phyloP scores from a whole-genome alignment of 2,888 invertebrate genomes.

The Thymelicus acteon region DNA sequence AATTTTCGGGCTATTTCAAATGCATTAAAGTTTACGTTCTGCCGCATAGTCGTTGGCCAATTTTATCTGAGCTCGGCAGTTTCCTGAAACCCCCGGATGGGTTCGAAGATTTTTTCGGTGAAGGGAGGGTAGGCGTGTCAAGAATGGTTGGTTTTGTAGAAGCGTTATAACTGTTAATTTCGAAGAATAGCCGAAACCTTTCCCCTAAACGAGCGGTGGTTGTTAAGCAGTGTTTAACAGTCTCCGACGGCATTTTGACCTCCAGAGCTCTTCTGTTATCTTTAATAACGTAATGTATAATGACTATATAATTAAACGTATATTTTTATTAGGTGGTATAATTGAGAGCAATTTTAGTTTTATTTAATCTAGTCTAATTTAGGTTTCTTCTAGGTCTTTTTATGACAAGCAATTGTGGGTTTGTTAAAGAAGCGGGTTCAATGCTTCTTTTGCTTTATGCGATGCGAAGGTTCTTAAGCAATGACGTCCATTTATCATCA shows the following conservation, averaged over 20 bases:
- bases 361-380: too few relatives aligned
- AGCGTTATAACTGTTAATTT: slow-evolving; percentile 73
- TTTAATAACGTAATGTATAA: slow-evolving; percentile 49
- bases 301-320: slow-evolving; percentile 39
- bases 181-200: slow-evolving; percentile 77
- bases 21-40: slow-evolving; percentile 76
- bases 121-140: slow-evolving; percentile 45
- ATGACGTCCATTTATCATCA: too few relatives aligned
- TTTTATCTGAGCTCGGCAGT: slow-evolving; percentile 46
- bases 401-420: too few relatives aligned
- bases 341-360: too few relatives aligned
- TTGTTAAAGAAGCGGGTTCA: too few relatives aligned
- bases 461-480: too few relatives aligned
- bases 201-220: slow-evolving; percentile 72
- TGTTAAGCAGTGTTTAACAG: slow-evolving; percentile 74
- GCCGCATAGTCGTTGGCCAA: slow-evolving; percentile 59
- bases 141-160: slow-evolving; percentile 48
- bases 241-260: slow-evolving; percentile 55
- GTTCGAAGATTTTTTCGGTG: neutral
- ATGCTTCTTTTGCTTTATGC: too few relatives aligned
- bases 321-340: too few relatives aligned
- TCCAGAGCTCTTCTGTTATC: slow-evolving; percentile 50
- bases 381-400: too few relatives aligned
- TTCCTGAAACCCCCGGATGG: neutral
- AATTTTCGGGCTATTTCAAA: slow-evolving; percentile 76